Conservation (phyloP, 1,140 invertebrate genomes). For the Globodera ellingtonae region DNA sequence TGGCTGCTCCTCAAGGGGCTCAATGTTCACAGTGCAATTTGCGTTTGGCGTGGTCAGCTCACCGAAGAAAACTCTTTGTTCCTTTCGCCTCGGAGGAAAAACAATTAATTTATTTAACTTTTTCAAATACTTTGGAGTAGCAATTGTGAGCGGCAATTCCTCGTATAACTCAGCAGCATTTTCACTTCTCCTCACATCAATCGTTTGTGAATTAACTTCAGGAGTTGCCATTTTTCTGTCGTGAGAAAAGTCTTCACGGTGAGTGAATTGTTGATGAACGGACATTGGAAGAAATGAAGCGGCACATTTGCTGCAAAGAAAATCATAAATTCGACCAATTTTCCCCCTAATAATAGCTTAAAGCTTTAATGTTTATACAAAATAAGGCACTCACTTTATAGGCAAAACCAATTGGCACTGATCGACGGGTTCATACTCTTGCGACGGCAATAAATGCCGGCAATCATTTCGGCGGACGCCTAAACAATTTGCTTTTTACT, state of each 20-base stretch:
- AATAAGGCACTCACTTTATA: neutral
- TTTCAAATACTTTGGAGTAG: constrained; percentile 31
- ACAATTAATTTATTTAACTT: neutral
- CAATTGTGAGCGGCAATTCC: constrained; percentile 40
- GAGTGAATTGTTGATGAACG: neutral
- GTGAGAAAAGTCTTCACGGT: neutral
- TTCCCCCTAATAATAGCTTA: no score
- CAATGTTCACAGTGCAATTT: neutral
- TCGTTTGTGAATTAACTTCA: neutral
- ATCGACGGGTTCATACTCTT: neutral
- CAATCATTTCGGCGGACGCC: neutral
- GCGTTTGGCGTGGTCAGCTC: neutral
- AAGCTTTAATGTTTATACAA: no score
- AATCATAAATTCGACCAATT: neutral
- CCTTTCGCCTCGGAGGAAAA: neutral
- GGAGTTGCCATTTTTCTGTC: neutral
- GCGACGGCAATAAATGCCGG: constrained; percentile 9
- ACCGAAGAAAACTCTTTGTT: constrained; percentile 4
- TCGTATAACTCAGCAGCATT: constrained; percentile 9
- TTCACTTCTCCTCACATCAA: neutral
- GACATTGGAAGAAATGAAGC: neutral
- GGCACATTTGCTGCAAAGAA: neutral
- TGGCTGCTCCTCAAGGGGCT: neutral
- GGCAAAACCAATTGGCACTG: constrained; percentile 3
- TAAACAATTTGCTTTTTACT: neutral